Base-by-base conservation (phyloP, 37 sponge, comb jelly and placozoan genomes). In the Axinella damicornis region DNA sequence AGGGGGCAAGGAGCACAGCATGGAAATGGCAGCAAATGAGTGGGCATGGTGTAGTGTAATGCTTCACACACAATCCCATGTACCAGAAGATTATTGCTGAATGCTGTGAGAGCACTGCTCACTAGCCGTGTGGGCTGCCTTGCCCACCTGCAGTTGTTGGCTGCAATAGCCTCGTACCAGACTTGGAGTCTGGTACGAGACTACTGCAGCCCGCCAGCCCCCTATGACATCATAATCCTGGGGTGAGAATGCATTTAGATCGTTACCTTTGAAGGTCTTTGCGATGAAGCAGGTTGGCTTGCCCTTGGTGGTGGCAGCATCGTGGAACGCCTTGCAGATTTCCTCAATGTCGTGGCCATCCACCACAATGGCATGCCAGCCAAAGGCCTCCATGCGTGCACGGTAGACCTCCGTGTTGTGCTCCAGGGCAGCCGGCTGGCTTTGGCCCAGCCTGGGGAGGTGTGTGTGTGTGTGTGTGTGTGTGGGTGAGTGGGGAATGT, bases 181-280 rank as follows among this genome's bases (percentile, higher is more conserved):
- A n/a, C n/a, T n/a, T n/a, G n/a, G n/a, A n/a, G n/a, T 71, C 71
- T 21, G 1, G 41, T 37, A 1, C 19, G n/a, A 19, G 22, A 53
- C 80, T 65, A 31, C 68, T 11, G 16, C 69, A 46, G 33, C 11
- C 52, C 39, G 69, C 34, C 34, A 33, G 34, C 56, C 81, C 6
- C 55, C 33, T 56, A 34, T 31, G 20, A 69, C 30, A 25, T 0
- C 68, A 13, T 37, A 22, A 28, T 31, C 13, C n/a, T n/a, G n/a
- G n/a, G n/a, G n/a, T n/a, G n/a, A n/a, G n/a, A n/a, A n/a, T n/a
- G n/a, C 46, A 46, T 46, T 28, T 37, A 69, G n/a, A n/a, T n/a
- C n/a, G n/a, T n/a, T n/a, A 84, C 99, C 99, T 82, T 98, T 98
- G 81, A 80, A 83, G 21, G 99, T 98, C 78, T 94, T 96, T 57